Percentiles rank a stretch among this genome's conserved stretches.
Conservation (phyloP, 92 coral and sea anemone genomes). For the Parazoanthus swiftii region DNA sequence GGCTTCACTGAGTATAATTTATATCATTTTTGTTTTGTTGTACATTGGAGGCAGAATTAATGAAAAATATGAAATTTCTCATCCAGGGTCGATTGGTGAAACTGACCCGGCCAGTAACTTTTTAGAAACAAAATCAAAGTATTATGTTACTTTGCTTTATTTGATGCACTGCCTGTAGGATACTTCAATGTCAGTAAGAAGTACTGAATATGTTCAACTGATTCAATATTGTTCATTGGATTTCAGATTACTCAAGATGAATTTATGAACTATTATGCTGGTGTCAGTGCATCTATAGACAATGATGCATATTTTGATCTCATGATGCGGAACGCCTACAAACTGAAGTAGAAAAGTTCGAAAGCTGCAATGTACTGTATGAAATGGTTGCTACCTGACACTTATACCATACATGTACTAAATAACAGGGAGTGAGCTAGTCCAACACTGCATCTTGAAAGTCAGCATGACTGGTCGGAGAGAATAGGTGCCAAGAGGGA, state of each 20-base stretch:
- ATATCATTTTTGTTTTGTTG: no score
- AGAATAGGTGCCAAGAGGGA: background rate
- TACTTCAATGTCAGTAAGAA: background rate
- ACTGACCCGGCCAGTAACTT: no score
- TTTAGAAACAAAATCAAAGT: no score
- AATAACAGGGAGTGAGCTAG: background rate
- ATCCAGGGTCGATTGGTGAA: no score
- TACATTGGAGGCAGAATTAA: no score
- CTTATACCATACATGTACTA: background rate
- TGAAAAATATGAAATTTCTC: no score
- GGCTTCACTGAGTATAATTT: no score
- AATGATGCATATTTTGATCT: constrained; percentile 90
- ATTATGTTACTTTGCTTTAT: background rate
- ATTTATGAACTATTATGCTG: constrained; percentile 87
- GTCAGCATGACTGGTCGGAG: background rate
- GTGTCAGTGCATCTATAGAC: constrained; percentile 98
- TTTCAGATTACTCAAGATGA: constrained; percentile 90
- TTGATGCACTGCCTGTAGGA: background rate
- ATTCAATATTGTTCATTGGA: background rate
- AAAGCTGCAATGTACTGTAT: background rate
- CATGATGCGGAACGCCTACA: constrained; percentile 96
- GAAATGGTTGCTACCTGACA: no score
- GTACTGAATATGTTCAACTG: background rate
- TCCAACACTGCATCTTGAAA: background rate
- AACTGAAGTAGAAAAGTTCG: constrained; percentile 55